Percentiles rank a stretch among this genome's conserved stretches.
These are phyloP conservation scores for Rhabdomys pumilio DNA, from an alignment of 2,797 vertebrate species.

Conservation along the genomic window DNA sequence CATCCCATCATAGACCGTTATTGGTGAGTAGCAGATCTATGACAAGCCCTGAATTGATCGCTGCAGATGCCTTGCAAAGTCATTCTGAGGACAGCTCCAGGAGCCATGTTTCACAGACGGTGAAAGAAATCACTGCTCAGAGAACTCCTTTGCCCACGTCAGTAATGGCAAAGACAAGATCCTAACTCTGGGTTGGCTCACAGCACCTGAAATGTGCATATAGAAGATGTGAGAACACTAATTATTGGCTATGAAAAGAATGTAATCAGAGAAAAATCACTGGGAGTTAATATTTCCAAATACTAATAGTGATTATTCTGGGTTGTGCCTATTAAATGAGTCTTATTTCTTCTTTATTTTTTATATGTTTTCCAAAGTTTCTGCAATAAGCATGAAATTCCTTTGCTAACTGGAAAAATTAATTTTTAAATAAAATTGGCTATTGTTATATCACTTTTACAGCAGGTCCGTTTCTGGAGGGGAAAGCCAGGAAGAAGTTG, in stretches of 20 bases:
- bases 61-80: not conserved
- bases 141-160: not conserved
- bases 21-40: not conserved
- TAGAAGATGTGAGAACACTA: not conserved
- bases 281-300: not conserved
- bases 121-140: not conserved
- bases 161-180: not conserved
- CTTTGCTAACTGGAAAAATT: not conserved
- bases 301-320: not conserved
- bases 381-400: not conserved
- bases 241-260: constrained; percentile 22
- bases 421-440: not conserved
- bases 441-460: not conserved
- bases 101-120: not conserved
- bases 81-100: not conserved
- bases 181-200: not conserved
- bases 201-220: not conserved
- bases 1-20: not conserved
- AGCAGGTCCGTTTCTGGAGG: not conserved
- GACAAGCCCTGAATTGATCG: not conserved
- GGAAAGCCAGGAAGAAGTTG: not conserved
- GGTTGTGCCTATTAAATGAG: not conserved
- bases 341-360: not conserved
- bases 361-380: constrained; percentile 31
- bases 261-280: not conserved